phyloP scores from a whole-genome alignment of 2,797 vertebrate species.

The Synaphobranchus kaupii region DNA sequence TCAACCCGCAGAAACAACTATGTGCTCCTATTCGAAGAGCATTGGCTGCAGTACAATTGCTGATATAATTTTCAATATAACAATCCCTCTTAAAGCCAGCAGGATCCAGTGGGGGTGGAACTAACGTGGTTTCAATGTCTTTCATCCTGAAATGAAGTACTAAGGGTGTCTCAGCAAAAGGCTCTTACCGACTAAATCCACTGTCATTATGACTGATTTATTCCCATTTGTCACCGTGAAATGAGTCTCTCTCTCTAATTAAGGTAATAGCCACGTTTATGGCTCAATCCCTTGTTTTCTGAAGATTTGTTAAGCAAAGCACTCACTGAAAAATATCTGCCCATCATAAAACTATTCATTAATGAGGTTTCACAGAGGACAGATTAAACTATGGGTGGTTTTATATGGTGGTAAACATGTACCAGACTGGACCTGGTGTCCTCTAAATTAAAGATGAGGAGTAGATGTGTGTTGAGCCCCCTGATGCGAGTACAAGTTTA shows the following conservation, averaged over 20 bases:
- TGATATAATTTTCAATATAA: slow-evolving; percentile 19
- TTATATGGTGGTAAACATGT: slow-evolving; percentile 21
- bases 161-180: slow-evolving; percentile 28
- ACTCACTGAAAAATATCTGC: slow-evolving; percentile 34
- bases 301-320: slow-evolving; percentile 37
- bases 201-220: slow-evolving; percentile 47
- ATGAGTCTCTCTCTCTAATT: slow-evolving; percentile 37
- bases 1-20: background rate
- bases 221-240: slow-evolving; percentile 38
- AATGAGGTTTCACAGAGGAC: slow-evolving; percentile 29
- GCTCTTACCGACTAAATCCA: slow-evolving; percentile 39
- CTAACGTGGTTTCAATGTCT: slow-evolving; percentile 25
- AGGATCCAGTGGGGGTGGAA: slow-evolving; percentile 16
- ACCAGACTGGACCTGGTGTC: background rate
- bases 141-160: slow-evolving; percentile 26
- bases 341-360: slow-evolving; percentile 35
- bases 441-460: slow-evolving; percentile 19
- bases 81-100: slow-evolving; percentile 3
- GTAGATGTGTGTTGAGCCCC: background rate
- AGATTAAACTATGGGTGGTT: slow-evolving; percentile 24
- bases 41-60: slow-evolving; percentile 14
- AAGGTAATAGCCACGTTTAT: slow-evolving; percentile 37
- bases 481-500: background rate
- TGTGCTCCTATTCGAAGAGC: background rate
- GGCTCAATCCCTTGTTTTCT: slow-evolving; percentile 42